Base-by-base conservation (phyloP, 2,113 vertebrate genomes). In the Campylomormyrus numenius region DNA sequence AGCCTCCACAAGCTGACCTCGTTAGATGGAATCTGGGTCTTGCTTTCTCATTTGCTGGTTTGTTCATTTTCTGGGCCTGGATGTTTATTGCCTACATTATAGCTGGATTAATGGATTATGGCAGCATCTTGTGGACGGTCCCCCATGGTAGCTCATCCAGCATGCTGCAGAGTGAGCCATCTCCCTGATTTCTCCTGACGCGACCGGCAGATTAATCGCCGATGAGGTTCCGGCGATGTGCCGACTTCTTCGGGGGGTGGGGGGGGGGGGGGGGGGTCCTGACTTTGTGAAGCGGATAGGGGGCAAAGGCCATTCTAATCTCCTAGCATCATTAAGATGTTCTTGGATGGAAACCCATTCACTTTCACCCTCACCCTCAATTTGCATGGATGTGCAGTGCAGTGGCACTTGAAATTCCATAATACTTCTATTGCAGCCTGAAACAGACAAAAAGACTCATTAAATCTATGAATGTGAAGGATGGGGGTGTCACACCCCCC, bases 1-100 rank as follows among this genome's bases (percentile, higher is more conserved):
- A 90, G 85, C 62, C 70, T 88, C 88, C 85, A 48, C 88, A 85
- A 90, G 66, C 88, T 52, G 85, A 85, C 87, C 80, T 52, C 45
- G 83, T 90, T 88, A 53, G 84, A 39, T 90, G 89, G 77, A 92
- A 90, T 91, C 70, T 88, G 91, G 85, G 90, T 49, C 89, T 89
- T 77, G 90, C 66, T 89, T 80, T 88, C 89, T 89, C 80, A 89
- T 87, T 87, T 88, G 56, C 62, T 21, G 46, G 86, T 90, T 87
- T 74, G 31, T 90, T 87, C 45, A 52, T 90, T 77, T 83, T 31
- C 11, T 35, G 89, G 84, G 42, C 42, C n/a, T 49, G 52, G 8
- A 87, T 88, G 85, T 87, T 53, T 52, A 90, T 53, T 80, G 77
- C 45, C 21, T 56, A 42, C 53, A 35, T 80, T 70, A 53, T 77